Percentiles rank a stretch among this genome's conserved stretches.
Evolutionary conservation across 2,888 invertebrate genomes (phyloP).

Genomic region (Spilarctia lutea): DNA sequence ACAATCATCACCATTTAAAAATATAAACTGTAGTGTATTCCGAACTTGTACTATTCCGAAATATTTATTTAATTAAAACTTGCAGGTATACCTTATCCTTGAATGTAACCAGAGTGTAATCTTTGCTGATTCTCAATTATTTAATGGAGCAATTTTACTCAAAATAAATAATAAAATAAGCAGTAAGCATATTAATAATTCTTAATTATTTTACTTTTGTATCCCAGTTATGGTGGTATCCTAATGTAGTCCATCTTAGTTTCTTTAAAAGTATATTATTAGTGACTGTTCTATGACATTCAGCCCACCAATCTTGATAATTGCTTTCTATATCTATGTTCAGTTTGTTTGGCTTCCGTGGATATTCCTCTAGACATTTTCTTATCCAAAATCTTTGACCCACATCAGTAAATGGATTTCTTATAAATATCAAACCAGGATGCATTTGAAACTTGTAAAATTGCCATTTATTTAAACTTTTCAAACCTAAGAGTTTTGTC

Average conservation of each 20-base stretch:
- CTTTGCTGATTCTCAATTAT: background rate
- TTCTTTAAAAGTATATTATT: constrained; percentile 74
- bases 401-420: constrained; percentile 92
- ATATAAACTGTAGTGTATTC: background rate
- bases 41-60: no score
- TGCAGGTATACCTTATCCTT: background rate
- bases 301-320: constrained; percentile 89
- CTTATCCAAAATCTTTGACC: constrained; percentile 95
- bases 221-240: constrained; percentile 99
- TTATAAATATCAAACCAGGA: constrained; percentile 92
- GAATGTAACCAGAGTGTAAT: background rate
- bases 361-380: constrained; percentile 92
- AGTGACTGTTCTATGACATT: constrained; percentile 77
- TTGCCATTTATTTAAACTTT: constrained; percentile 85
- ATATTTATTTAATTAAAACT: no score
- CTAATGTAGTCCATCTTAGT: constrained; percentile 97
- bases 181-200: background rate
- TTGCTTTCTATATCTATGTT: constrained; percentile 87
- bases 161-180: background rate
- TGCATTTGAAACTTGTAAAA: constrained; percentile 87
- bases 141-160: background rate
- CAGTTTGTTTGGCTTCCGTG: constrained; percentile 90
- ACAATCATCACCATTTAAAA: background rate
- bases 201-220: constrained; percentile 92
- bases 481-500: constrained; percentile 65